These are phyloP conservation scores for Tachyglossus aculeatus DNA, from an alignment of 2,797 vertebrate genomes.

Conservation along the genomic window DNA sequence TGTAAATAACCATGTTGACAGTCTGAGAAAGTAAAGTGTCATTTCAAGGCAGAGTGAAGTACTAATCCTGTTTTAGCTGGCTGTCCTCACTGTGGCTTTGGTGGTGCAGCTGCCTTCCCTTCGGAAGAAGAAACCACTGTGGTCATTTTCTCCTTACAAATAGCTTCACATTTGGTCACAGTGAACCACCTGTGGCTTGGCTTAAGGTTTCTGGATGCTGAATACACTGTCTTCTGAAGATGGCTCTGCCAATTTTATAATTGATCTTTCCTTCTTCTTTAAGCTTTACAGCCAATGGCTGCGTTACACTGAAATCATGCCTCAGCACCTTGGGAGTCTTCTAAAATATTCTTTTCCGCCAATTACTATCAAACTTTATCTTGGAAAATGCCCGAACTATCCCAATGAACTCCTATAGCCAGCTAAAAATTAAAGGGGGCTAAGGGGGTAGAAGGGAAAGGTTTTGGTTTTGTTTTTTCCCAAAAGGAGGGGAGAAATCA, in stretches of 20 bases:
- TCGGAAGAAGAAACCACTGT: constrained; percentile 31
- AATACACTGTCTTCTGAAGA: constrained; percentile 9
- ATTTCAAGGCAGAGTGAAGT: constrained; percentile 11
- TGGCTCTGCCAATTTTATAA: constrained; percentile 43
- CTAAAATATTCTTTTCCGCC: constrained; percentile 9
- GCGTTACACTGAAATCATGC: constrained; percentile 21
- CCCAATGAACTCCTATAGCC: too few species aligned
- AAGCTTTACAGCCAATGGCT: constrained; percentile 26
- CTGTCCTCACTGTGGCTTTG: constrained; percentile 37
- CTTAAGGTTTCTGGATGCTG: constrained; percentile 37
- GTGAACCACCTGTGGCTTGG: constrained; percentile 51
- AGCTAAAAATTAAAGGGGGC: too few species aligned
- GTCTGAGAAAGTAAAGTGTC: constrained; percentile 3
- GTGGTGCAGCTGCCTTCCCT: constrained; percentile 7
- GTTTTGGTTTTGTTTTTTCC: too few species aligned
- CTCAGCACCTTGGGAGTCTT: constrained; percentile 13
- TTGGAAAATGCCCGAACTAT: too few species aligned
- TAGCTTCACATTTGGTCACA: constrained; percentile 28
- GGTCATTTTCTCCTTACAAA: constrained; percentile 35
- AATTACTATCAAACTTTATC: not conserved
- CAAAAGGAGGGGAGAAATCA: too few species aligned
- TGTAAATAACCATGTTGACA: constrained; percentile 25
- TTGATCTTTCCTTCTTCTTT: constrained; percentile 59
- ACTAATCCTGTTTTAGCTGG: constrained; percentile 7
- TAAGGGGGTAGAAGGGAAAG: too few species aligned